Evolutionary conservation across 2,888 invertebrate species (phyloP), one percentile per base, ranked within the genome.

Genomic region (Hanleya hanleyi): DNA sequence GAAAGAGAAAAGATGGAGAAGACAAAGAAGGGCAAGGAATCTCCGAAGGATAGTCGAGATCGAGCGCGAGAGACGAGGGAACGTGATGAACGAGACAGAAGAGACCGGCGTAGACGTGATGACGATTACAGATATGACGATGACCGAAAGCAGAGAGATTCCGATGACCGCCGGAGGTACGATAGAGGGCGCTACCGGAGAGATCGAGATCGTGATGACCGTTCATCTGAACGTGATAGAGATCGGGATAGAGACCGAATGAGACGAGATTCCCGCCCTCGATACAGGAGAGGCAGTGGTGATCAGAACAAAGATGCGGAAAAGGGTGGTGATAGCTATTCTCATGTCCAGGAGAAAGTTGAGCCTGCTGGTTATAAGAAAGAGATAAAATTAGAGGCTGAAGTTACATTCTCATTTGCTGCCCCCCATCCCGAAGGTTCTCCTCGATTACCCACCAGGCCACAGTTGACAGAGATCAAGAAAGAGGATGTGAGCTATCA

Each of bases 401-500:
- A 50, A 38, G 71, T 1, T 64, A 69, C n/a, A 70, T 70, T 49
- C 22, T 57, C 57, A 15, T 57, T 57, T 57, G 57, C 57, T 22
- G 29, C 57, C 26, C 47, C 47, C 3, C 22, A 22, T 7, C 15
- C 57, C 4, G 57, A 57, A 22, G 32, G 57, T 15, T 57, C 57
- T 57, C 57, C 57, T 57, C 22, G 32, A 7, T 26, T 57, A 9
- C 57, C 57, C 1, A 57, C 51, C n/a, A 26, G 64, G 36, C 57
- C 67, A 26, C 71, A 73, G n/a, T 66, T 69, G 1, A 73, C 70
- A 6, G 38, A 26, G 6, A 37, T 69, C 18, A 72, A 73, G 1
- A 76, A 78, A 49, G 65, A 67, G 1, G 77, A 75, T 33, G 68
- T 35, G 65, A 69, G 18, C 22, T 65, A 72, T n/a, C 76, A 74